These are phyloP conservation scores for Chydorus sphaericus DNA, from an alignment of 2,888 invertebrate species.

Conservation along the genomic window DNA sequence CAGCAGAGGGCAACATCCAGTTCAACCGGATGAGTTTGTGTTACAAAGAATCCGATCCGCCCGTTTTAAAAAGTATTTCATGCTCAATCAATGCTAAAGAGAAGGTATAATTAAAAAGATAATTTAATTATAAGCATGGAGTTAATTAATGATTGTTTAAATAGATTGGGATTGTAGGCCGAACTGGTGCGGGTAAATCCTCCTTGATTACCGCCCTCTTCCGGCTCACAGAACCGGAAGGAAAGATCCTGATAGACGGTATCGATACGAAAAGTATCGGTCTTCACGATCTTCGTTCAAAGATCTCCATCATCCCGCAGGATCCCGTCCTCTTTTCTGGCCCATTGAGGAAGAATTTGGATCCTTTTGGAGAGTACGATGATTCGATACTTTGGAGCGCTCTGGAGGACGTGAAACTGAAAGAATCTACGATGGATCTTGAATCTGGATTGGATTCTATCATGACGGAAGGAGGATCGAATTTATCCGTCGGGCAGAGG, in stretches of 20 bases:
- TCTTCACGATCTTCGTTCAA: constrained; percentile 34
- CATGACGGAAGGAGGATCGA: constrained; percentile 52
- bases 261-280: constrained; percentile 51
- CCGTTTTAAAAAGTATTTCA: constrained; percentile 30
- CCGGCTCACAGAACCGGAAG: constrained; percentile 62
- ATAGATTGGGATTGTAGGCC: constrained; percentile 55
- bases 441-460: constrained; percentile 49
- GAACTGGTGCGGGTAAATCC: constrained; percentile 73
- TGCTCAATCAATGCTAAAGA: constrained; percentile 31
- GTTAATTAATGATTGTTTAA: no score
- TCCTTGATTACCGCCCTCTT: constrained; percentile 64
- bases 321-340: constrained; percentile 30
- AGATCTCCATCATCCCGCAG: constrained; percentile 35
- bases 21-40: constrained; percentile 25
- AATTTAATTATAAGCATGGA: no score
- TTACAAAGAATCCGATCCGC: constrained; percentile 31
- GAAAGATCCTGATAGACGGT: constrained; percentile 65
- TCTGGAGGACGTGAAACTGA: constrained; percentile 38
- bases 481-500: constrained; percentile 79
- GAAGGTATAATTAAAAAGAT: constrained; percentile 28
- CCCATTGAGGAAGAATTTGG: constrained; percentile 28
- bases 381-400: constrained; percentile 20
- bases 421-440: constrained; percentile 45
- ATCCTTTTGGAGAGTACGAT: constrained; percentile 27
- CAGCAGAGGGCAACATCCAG: constrained; percentile 24